Evolutionary conservation across 2,888 invertebrate genomes (phyloP), one percentile per base, ranked within the genome.

Genomic region (Tridacna crocea): DNA sequence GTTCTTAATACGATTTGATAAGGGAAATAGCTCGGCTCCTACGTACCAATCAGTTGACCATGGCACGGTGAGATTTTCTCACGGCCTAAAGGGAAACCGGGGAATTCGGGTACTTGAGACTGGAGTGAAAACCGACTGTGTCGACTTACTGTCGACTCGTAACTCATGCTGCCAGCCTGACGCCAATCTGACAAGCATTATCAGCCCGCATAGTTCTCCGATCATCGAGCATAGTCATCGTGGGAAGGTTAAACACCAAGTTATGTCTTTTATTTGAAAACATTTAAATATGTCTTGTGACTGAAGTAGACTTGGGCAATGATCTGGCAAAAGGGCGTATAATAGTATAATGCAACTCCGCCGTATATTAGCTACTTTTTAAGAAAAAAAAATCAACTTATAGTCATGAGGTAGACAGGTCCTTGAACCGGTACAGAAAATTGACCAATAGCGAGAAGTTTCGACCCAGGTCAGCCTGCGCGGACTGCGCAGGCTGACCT

Each of bases 41-140:
- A 77, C 24, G 79, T 77, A 60, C 66, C 22, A 70, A 48, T 26
- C 80, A 75, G 70, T 76, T 66, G 74, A 72, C 68, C 60, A 66
- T 58, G 78, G 85, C 82, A 66, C 61, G 82, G 46, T n/a, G 66
- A 72, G 68, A 83, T 77, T 83, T 87, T 87, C 87, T 87, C 87
- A 87, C 87, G 87, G 75, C 47, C 51, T 63, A 36, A 63, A 61
- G 65, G 75, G 82, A 61, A 75, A 87, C 77, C 63, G n/a, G 65
- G 87, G 87, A 72, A 87, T 85, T 80, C 79, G 66, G 72, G 74
- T 81, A 83, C 82, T 87, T 80, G 83, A 84, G 80, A 80, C 74
- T 58, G 70, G 51, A 51, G 63, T 26, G 55, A 58, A 26, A 26
- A 48, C 46, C n/a, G 58, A 68, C 51, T 60, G 60, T 24, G 55